A percentile compares a stretch with the other conserved stretches of the same genome.
phyloP scores from a whole-genome alignment of 2,797 vertebrate genomes.

The Sylvia borin region DNA sequence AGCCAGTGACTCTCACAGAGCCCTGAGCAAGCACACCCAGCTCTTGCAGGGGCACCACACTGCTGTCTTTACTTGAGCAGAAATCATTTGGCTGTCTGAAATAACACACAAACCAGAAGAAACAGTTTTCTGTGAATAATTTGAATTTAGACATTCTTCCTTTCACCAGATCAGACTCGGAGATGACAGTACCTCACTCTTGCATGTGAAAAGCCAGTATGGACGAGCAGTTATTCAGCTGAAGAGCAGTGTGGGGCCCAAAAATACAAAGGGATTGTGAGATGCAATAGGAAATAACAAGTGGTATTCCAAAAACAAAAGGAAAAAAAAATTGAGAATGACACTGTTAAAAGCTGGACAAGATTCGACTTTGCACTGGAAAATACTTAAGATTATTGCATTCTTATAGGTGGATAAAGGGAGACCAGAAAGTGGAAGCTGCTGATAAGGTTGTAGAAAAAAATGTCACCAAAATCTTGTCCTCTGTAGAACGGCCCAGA shows the following conservation, averaged over 20 bases:
- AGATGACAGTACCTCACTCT: background rate
- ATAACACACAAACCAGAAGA: background rate
- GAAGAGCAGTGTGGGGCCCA: background rate
- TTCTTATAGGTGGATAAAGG: background rate
- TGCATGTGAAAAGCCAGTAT: background rate
- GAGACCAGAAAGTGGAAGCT: background rate
- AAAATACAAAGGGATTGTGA: background rate
- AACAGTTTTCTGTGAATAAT: background rate
- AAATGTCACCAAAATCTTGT: background rate
- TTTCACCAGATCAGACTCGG: background rate
- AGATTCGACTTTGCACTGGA: background rate
- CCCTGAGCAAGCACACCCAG: background rate
- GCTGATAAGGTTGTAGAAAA: background rate
- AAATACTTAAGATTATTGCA: background rate
- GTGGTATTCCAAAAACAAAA: background rate
- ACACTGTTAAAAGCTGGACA: background rate
- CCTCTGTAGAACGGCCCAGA: background rate
- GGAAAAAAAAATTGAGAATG: background rate
- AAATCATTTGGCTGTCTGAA: background rate
- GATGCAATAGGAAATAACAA: background rate
- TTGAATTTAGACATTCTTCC: background rate
- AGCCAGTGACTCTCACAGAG: background rate
- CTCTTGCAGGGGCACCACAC: background rate
- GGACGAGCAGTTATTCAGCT: fast-evolving
- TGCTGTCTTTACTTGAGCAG: background rate